Percentiles rank a stretch among this genome's conserved stretches.
Evolutionary conservation across 2,888 invertebrate genomes (phyloP).

Genomic region (Adelognathus sp.): DNA sequence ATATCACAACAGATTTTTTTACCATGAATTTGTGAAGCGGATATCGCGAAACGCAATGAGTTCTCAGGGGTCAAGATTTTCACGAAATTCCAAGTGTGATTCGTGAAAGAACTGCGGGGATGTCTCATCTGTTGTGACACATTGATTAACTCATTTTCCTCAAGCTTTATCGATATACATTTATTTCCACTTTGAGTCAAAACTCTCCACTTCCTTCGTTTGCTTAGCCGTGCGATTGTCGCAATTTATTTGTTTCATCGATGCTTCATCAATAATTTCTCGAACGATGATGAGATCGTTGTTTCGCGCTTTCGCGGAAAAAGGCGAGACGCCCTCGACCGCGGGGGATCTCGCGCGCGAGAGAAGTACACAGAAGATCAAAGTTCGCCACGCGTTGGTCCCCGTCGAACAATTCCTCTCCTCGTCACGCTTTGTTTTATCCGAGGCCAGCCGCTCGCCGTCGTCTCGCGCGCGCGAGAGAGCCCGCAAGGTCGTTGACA

Average conservation of each 20-base stretch:
- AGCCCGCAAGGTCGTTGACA: slow-evolving; percentile 62
- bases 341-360: neutral
- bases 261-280: slow-evolving; percentile 47
- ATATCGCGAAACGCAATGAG: too few species aligned
- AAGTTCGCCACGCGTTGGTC: slow-evolving; percentile 59
- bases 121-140: too few species aligned
- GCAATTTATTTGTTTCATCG: neutral
- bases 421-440: slow-evolving; percentile 58
- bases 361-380: slow-evolving; percentile 41
- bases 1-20: too few species aligned
- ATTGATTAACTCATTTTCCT: too few species aligned
- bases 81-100: too few species aligned
- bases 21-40: too few species aligned
- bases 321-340: slow-evolving; percentile 20
- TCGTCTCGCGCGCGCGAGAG: slow-evolving; percentile 23
- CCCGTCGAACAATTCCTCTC: slow-evolving; percentile 50
- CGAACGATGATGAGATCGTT: neutral
- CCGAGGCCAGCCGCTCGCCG: slow-evolving; percentile 45
- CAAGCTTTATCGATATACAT: too few species aligned
- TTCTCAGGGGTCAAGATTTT: too few species aligned
- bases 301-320: slow-evolving; percentile 5
- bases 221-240: too few species aligned
- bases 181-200: too few species aligned
- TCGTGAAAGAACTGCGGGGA: too few species aligned
- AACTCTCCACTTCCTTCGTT: too few species aligned